phyloP scores from a whole-genome alignment of 2,797 vertebrate species.

The Gadopsis bispinosus region DNA sequence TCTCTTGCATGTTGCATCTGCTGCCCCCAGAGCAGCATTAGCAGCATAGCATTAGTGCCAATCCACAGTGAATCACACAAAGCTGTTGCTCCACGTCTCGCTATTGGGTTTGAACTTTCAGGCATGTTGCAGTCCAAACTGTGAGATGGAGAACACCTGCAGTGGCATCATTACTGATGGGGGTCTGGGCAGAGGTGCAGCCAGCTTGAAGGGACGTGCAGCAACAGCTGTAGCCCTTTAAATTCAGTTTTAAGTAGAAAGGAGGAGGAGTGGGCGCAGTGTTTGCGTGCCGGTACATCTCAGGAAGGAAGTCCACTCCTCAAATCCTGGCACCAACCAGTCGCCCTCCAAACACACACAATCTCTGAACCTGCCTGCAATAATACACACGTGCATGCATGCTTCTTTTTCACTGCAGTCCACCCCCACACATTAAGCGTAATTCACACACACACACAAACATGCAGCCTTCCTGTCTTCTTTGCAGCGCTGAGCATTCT shows the following conservation, averaged over 20 bases:
- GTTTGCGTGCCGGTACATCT: conserved; percentile 32
- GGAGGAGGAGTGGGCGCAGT: conserved; percentile 19
- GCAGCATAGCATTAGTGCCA: background rate
- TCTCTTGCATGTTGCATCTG: background rate
- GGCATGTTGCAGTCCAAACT: background rate
- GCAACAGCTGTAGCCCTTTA: conserved; percentile 32
- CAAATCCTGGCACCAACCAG: conserved; percentile 26
- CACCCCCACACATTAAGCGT: conserved; percentile 27
- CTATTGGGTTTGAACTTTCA: background rate
- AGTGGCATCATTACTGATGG: conserved; percentile 7
- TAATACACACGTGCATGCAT: conserved; percentile 8
- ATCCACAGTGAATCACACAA: background rate
- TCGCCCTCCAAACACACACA: conserved; percentile 13
- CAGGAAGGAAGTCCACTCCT: conserved; percentile 78
- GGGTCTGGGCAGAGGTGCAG: background rate
- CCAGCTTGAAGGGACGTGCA: background rate
- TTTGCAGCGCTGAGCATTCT: conserved; percentile 17
- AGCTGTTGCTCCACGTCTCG: background rate
- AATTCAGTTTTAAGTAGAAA: conserved; percentile 5
- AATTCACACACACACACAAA: conserved; percentile 14
- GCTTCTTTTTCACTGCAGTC: conserved; percentile 3
- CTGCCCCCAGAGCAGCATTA: conserved; percentile 1
- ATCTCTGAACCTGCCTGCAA: conserved; percentile 5
- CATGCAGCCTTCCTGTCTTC: conserved; percentile 28
- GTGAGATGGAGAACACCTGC: conserved; percentile 35